These are phyloP conservation scores for Danionella dracula DNA, from an alignment of 2,797 vertebrate genomes.

Conservation along the genomic window DNA sequence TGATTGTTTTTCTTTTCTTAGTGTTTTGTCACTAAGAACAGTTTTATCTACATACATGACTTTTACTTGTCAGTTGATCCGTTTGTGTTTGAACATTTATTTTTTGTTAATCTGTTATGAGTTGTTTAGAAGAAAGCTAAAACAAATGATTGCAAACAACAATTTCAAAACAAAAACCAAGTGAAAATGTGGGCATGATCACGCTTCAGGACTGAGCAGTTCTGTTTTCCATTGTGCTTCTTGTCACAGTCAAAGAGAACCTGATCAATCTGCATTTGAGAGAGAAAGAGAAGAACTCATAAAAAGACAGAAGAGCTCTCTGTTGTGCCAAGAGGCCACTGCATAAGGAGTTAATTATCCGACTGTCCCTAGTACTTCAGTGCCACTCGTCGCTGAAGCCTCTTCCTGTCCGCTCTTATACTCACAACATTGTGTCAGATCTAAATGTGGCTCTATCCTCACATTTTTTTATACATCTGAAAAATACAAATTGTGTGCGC, in stretches of 20 bases:
- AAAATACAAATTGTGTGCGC: no score
- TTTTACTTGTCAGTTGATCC: no score
- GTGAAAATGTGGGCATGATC: not conserved
- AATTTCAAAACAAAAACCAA: slow-evolving; percentile 34
- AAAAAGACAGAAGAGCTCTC: not conserved
- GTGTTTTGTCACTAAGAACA: no score
- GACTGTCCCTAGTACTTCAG: slow-evolving; percentile 54
- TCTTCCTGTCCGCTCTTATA: not conserved
- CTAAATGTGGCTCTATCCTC: no score
- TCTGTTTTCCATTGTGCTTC: slow-evolving; percentile 51
- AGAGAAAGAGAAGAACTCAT: not conserved
- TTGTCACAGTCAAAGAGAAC: slow-evolving; percentile 50
- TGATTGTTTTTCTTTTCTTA: no score
- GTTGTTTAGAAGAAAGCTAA: slow-evolving; percentile 31
- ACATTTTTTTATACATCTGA: no score
- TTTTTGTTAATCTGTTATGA: no score
- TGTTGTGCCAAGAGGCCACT: slow-evolving; percentile 51
- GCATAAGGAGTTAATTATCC: slow-evolving; percentile 61
- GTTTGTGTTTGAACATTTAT: no score
- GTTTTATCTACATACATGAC: no score
- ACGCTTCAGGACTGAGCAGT: slow-evolving; percentile 46
- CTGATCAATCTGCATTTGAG: slow-evolving; percentile 53
- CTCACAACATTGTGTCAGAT: not conserved
- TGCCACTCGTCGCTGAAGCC: not conserved
- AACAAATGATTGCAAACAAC: slow-evolving; percentile 40